A percentile compares a stretch with the other conserved stretches of the same genome.
These are phyloP conservation scores for Conchocele bisecta DNA, from an alignment of 2,888 invertebrate genomes.

Conservation along the genomic window DNA sequence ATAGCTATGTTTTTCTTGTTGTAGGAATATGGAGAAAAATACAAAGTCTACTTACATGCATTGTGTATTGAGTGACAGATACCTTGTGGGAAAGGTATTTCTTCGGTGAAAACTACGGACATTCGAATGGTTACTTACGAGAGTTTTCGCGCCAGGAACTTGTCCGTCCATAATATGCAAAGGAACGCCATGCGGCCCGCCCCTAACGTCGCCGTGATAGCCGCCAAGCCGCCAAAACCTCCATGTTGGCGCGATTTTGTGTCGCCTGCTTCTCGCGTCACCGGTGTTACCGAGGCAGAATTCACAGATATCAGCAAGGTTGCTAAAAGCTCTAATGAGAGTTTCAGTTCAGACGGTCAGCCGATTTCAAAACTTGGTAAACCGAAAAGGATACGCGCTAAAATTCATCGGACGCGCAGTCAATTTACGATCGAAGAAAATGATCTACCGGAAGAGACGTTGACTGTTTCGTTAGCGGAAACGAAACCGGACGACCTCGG, in stretches of 20 bases:
- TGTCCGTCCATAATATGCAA: slow-evolving; percentile 52
- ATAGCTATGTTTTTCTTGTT: no score
- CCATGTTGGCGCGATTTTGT: slow-evolving; percentile 79
- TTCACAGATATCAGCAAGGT: slow-evolving; percentile 58
- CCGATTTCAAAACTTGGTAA: slow-evolving; percentile 52
- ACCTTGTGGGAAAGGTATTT: no score
- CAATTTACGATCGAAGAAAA: slow-evolving; percentile 72
- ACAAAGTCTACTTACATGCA: no score
- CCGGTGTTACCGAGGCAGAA: slow-evolving; percentile 43
- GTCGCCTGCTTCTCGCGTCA: slow-evolving; percentile 19
- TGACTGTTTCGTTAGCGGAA: slow-evolving; percentile 73
- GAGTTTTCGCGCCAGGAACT: no score
- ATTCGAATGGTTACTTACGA: no score
- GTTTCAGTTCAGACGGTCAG: slow-evolving; percentile 53
- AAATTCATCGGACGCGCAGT: slow-evolving; percentile 77
- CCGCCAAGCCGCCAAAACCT: slow-evolving; percentile 73
- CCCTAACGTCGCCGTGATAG: slow-evolving; percentile 40
- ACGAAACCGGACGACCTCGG: slow-evolving; percentile 73
- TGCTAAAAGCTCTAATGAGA: slow-evolving; percentile 58
- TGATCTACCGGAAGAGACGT: slow-evolving; percentile 72
- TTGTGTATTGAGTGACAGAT: no score
- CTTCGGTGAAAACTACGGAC: no score
- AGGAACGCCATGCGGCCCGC: slow-evolving; percentile 50
- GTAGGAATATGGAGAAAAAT: no score
- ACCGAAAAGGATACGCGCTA: slow-evolving; percentile 69